Percentiles rank a stretch among this genome's conserved stretches.
phyloP scores from a whole-genome alignment of 2,797 vertebrate species.

The Hirundo rustica region DNA sequence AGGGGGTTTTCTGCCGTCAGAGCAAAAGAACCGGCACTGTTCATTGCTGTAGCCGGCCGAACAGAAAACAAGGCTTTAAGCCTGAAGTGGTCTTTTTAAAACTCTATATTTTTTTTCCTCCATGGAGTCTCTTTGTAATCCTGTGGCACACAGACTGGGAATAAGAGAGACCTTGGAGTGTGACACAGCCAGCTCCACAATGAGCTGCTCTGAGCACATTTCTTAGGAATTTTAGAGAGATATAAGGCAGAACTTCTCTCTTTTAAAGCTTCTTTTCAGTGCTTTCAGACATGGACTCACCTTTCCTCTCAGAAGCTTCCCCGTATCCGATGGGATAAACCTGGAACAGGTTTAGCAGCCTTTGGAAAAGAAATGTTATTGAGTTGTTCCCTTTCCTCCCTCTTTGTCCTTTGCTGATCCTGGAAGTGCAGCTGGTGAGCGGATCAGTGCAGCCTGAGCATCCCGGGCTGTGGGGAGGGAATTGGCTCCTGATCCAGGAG shows the following conservation, averaged over 20 bases:
- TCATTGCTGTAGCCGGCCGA: background rate
- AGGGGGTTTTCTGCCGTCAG: background rate
- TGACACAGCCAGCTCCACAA: background rate
- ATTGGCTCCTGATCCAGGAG: background rate
- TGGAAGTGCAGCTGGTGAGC: background rate
- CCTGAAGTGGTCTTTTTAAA: background rate
- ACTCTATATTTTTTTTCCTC: too few relatives aligned
- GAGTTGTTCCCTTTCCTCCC: background rate
- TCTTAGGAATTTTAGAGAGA: background rate
- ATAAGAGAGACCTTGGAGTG: background rate
- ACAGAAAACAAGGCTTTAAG: background rate
- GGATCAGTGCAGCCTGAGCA: background rate
- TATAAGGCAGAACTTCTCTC: background rate
- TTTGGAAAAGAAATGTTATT: background rate
- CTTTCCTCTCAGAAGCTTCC: background rate
- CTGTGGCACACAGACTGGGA: background rate
- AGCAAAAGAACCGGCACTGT: background rate
- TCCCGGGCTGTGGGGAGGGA: background rate
- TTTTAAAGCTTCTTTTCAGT: background rate
- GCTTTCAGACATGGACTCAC: background rate
- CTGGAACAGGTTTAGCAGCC: fast-evolving
- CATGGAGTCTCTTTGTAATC: background rate
- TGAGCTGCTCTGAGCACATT: background rate
- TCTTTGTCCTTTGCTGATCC: background rate
- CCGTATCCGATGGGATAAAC: fast-evolving